Conservation (phyloP, 2,888 invertebrate genomes). For the Rugalucina vietnamica region DNA sequence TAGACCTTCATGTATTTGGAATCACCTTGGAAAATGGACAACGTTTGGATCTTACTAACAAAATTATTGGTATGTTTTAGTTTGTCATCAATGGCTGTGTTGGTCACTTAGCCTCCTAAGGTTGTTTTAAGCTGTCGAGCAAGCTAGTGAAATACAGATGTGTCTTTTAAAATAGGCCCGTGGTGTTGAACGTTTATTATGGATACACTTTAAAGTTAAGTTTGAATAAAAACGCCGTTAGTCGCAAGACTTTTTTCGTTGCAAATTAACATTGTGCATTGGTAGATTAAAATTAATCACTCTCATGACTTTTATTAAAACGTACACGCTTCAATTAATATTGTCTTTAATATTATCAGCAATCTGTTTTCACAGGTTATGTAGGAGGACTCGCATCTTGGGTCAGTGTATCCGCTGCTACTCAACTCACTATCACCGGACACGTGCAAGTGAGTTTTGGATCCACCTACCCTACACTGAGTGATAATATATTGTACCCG, state of each 20-base stretch:
- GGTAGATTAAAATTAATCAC: too few relatives aligned
- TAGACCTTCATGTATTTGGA: constrained; percentile 17
- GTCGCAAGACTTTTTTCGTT: not conserved
- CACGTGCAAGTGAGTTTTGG: constrained; percentile 32
- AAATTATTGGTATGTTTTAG: constrained; percentile 23
- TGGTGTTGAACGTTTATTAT: too few relatives aligned
- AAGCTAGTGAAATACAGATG: too few relatives aligned
- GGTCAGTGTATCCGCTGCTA: constrained; percentile 28
- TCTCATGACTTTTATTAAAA: too few relatives aligned
- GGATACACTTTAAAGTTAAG: too few relatives aligned
- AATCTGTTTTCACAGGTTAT: constrained; percentile 26
- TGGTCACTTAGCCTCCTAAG: too few relatives aligned
- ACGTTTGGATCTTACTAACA: constrained; percentile 19
- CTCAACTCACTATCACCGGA: constrained; percentile 12
- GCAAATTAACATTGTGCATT: not conserved
- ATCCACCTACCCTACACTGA: constrained; percentile 30
- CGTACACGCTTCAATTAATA: too few relatives aligned
- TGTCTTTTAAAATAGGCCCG: too few relatives aligned
- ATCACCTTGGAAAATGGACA: constrained; percentile 14
- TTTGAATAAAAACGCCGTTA: too few relatives aligned
- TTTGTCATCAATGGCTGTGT: too few relatives aligned
- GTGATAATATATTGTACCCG: constrained; percentile 25
- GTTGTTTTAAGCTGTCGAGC: too few relatives aligned
- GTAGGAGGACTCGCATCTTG: constrained; percentile 33
- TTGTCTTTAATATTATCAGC: too few relatives aligned